Evolutionary conservation across 2,113 vertebrate genomes (phyloP), one percentile per base, ranked within the genome.

Genomic region (Silurus asotus): DNA sequence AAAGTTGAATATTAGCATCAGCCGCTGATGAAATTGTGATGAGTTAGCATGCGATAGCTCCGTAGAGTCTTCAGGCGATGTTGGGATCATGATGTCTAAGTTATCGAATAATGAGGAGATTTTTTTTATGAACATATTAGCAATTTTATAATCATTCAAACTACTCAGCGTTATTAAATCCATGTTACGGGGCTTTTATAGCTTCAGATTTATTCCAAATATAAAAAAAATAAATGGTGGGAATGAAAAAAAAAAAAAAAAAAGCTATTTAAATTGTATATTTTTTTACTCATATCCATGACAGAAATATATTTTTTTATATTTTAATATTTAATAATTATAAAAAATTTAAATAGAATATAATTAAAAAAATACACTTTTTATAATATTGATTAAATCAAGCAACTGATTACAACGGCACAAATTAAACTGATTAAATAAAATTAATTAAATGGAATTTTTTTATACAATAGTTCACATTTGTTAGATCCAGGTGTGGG

Each of bases 1-100:
- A 5, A 51, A n/a, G 19, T 13, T 1, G 9, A 9, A 53, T 79
- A 79, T 80, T 61, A 80, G 56, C 28, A 14, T 61, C 28, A 80
- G 23, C 4, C 19, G 17, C 28, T 80, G 56, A 80, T 80, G 28
- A 80, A 80, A 80, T 48, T 80, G 7, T 61, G 77, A 61, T 61
- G 77, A 80, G 77, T 48, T 61, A 80, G 77, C 77, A 80, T 61
- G 14, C 28, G 7, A 23, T 4, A 9, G 1, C 56, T 20, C 37
- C 10, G 0, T 80, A 23, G 11, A 58, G 20, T 59, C 25, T 79
- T 79, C 25, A 48, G 56, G 77, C 19, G 2, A 55, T 45, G 51
- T 77, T 25, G 25, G 74, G 25, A 77, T 15, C 51, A 77, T 55
- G 53, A 56, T 58, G 76, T 58, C 53, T 78, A n/a, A 25, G 23